Percentiles rank a stretch among this genome's conserved stretches.
Evolutionary conservation across 2,797 vertebrate species (phyloP).

Genomic region (Xiphorhynchus erythropygius): DNA sequence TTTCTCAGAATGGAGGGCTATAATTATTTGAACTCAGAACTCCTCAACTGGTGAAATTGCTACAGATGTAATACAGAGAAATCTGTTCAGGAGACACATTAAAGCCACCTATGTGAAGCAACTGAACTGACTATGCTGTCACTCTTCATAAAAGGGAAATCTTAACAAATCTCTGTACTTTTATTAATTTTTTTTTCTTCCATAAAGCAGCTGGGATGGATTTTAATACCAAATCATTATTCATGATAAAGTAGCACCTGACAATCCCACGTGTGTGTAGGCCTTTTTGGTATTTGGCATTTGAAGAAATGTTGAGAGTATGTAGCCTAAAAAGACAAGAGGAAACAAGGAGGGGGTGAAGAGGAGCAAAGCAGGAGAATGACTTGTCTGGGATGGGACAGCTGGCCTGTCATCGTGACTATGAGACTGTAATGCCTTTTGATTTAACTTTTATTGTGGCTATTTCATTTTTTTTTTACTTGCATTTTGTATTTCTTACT

Average conservation of each 20-base stretch:
- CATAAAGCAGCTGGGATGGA: neutral
- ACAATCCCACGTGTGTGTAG: neutral
- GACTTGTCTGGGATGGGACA: neutral
- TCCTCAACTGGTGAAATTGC: neutral
- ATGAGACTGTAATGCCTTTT: neutral
- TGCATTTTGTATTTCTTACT: neutral
- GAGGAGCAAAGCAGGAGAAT: neutral
- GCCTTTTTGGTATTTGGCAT: neutral
- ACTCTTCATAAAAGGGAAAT: neutral
- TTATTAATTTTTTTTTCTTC: neutral
- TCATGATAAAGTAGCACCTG: neutral
- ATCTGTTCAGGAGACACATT: neutral
- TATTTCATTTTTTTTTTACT: neutral
- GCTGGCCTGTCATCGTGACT: neutral
- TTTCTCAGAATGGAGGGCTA: neutral
- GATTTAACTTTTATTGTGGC: neutral
- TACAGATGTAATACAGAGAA: neutral
- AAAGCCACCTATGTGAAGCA: neutral
- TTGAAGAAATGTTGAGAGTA: neutral
- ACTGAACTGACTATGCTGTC: neutral
- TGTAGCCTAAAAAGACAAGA: neutral
- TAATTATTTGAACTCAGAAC: slow-evolving; percentile 20
- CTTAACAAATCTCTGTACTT: neutral
- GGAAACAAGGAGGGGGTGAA: neutral
- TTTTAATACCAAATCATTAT: neutral